A percentile compares a stretch with the other conserved stretches of the same genome.
phyloP scores from a whole-genome alignment of 2,888 invertebrate genomes.

The Teleogryllus oceanicus region DNA sequence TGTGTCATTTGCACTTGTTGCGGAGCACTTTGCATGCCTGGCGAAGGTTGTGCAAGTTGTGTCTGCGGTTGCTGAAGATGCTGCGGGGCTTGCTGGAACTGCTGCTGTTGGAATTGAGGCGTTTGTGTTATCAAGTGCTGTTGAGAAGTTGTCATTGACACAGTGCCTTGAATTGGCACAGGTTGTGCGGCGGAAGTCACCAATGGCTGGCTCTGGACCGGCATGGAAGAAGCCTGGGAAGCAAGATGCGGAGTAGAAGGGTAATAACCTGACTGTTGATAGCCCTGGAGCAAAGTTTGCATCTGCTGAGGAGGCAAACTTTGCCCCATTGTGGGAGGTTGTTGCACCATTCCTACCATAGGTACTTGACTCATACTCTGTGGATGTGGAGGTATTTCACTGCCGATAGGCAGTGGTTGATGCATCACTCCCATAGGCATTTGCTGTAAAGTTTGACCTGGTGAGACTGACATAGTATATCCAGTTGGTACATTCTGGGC shows the following conservation, averaged over 20 bases:
- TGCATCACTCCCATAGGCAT: slow-evolving; percentile 35
- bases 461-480: slow-evolving; percentile 41
- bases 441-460: slow-evolving; percentile 44
- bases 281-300: slow-evolving; percentile 53
- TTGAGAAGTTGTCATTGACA: slow-evolving; percentile 25
- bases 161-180: slow-evolving; percentile 25
- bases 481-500: slow-evolving; percentile 35
- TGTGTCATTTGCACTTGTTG: slow-evolving; percentile 36
- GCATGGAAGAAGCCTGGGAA: slow-evolving; percentile 27
- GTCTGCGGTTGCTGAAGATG: slow-evolving; percentile 38
- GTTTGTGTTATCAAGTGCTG: slow-evolving; percentile 49
- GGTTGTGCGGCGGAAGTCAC: slow-evolving; percentile 25
- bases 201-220: slow-evolving; percentile 27
- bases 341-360: slow-evolving; percentile 31
- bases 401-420: slow-evolving; percentile 36
- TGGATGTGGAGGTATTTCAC: slow-evolving; percentile 21
- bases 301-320: slow-evolving; percentile 43
- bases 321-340: slow-evolving; percentile 39
- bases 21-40: slow-evolving; percentile 19
- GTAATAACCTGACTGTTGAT: slow-evolving; percentile 12
- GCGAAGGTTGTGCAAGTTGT: slow-evolving; percentile 35
- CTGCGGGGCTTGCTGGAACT: slow-evolving; percentile 54
- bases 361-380: slow-evolving; percentile 40
- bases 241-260: slow-evolving; percentile 6
- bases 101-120: slow-evolving; percentile 46